phyloP scores from a whole-genome alignment of 2,113 vertebrate genomes.

The Mus pahari region DNA sequence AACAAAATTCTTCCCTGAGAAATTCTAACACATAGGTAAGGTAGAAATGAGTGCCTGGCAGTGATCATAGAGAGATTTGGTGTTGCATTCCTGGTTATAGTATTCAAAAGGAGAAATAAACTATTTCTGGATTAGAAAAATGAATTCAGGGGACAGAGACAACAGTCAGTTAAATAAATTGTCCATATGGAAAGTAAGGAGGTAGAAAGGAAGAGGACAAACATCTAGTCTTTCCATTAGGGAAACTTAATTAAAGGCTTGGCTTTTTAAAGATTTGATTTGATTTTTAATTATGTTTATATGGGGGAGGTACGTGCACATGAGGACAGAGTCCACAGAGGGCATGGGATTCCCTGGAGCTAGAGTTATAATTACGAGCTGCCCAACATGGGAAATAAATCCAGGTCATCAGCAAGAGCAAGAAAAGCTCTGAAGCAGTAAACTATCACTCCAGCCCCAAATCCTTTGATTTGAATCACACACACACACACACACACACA shows the following conservation, averaged over 20 bases:
- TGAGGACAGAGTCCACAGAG: background rate
- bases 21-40: background rate
- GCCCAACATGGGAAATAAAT: background rate
- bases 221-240: background rate
- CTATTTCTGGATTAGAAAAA: background rate
- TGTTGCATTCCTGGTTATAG: background rate
- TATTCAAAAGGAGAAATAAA: background rate
- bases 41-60: background rate
- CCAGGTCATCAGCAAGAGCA: background rate
- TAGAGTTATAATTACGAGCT: background rate
- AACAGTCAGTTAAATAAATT: background rate
- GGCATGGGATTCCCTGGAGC: background rate
- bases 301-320: background rate
- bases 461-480: background rate
- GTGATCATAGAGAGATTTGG: background rate
- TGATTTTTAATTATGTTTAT: background rate
- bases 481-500: background rate
- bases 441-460: background rate
- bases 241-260: background rate
- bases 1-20: background rate
- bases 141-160: background rate
- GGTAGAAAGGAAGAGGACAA: rapidly evolving
- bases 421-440: background rate
- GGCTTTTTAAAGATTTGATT: background rate
- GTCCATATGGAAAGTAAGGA: background rate